These are phyloP conservation scores for Solea solea DNA, from an alignment of 2,113 vertebrate genomes.

Conservation along the genomic window DNA sequence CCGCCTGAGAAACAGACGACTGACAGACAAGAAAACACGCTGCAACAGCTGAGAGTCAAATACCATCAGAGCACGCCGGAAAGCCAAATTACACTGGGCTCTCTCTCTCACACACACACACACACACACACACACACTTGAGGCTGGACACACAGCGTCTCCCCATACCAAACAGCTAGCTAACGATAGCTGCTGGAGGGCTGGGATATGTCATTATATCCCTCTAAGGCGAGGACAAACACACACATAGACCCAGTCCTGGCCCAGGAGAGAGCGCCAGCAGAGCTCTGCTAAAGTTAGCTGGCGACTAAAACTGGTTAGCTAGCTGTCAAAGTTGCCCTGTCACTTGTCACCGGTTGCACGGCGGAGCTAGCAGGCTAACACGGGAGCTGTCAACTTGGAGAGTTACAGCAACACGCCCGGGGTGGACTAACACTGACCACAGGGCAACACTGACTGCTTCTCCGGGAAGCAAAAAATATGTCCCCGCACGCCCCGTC, in stretches of 20 bases:
- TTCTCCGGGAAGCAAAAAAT: slow-evolving; percentile 13
- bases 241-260: slow-evolving; percentile 16
- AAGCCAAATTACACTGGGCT: slow-evolving; percentile 64
- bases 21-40: slow-evolving; percentile 76
- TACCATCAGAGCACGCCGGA: slow-evolving; percentile 64
- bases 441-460: slow-evolving; percentile 48
- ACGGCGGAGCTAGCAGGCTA: slow-evolving; percentile 71
- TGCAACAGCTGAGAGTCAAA: slow-evolving; percentile 79
- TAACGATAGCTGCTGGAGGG: slow-evolving; percentile 59
- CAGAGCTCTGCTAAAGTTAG: slow-evolving; percentile 67
- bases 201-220: slow-evolving; percentile 46
- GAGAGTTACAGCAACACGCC: slow-evolving; percentile 65
- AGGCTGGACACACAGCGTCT: slow-evolving; percentile 67
- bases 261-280: slow-evolving; percentile 43
- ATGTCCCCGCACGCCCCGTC: slow-evolving; percentile 57
- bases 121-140: slow-evolving; percentile 42
- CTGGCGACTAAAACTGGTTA: slow-evolving; percentile 67
- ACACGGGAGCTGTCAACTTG: slow-evolving; percentile 76
- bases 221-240: slow-evolving; percentile 23
- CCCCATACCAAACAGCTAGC: slow-evolving; percentile 73
- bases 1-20: slow-evolving; percentile 58
- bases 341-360: slow-evolving; percentile 79
- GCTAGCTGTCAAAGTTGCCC: slow-evolving; percentile 81
- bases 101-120: slow-evolving; percentile 9
- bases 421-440: slow-evolving; percentile 49